Conservation (phyloP, 2,888 invertebrate genomes). For the Tipula vernalis region DNA sequence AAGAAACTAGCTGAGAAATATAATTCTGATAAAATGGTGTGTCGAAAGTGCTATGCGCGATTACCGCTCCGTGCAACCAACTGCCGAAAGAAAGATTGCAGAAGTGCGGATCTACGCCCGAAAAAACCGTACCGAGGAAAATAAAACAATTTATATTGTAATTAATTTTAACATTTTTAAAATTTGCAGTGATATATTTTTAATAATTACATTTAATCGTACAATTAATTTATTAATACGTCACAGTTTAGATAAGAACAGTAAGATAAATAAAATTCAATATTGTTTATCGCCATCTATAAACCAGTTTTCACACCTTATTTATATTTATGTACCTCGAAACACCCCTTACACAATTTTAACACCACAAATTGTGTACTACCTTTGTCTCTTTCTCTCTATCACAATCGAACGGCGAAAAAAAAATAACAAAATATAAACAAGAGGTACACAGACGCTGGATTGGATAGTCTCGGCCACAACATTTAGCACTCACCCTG, state of each 20-base stretch:
- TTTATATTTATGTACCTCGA: background rate
- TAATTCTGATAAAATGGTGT: slow-evolving; percentile 7
- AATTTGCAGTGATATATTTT: too few relatives aligned
- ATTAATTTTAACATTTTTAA: background rate
- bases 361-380: background rate
- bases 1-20: background rate
- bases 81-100: background rate
- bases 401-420: background rate
- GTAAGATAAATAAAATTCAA: background rate
- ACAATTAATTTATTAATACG: background rate
- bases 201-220: too few relatives aligned
- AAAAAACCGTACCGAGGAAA: slow-evolving; percentile 6
- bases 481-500: too few relatives aligned
- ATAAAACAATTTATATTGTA: background rate
- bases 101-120: background rate
- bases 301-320: background rate
- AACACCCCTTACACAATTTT: background rate
- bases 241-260: background rate
- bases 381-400: background rate
- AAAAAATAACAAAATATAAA: background rate
- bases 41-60: background rate
- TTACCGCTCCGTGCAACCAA: background rate
- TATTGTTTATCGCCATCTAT: background rate
- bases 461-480: background rate
- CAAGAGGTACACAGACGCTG: background rate